Conservation (phyloP, 2,113 vertebrate genomes). For the Gnathonemus echidnorhynchus region DNA sequence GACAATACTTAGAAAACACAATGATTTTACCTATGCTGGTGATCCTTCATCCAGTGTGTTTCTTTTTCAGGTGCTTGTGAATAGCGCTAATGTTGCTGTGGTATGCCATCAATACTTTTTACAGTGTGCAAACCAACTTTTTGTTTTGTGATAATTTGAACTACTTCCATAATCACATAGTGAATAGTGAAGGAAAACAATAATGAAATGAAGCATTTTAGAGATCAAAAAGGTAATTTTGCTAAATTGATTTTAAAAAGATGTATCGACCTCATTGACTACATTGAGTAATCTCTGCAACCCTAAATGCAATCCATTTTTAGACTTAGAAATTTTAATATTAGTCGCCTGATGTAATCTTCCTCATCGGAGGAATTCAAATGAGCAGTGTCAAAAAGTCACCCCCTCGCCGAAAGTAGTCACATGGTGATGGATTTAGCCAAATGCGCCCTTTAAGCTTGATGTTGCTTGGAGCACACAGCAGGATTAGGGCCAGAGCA, state of each 20-base stretch:
- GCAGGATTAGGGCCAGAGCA: conserved; percentile 60
- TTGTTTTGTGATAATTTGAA: no score
- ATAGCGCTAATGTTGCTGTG: no score
- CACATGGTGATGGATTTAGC: conserved; percentile 25
- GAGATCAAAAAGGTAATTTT: background rate
- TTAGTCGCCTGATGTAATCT: background rate
- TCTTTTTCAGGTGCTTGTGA: no score
- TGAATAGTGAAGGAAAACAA: background rate
- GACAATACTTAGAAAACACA: no score
- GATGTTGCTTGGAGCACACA: conserved; percentile 39
- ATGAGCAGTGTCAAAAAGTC: background rate
- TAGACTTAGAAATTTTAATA: background rate
- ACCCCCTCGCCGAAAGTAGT: background rate
- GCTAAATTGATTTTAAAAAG: background rate
- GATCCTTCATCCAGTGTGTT: no score
- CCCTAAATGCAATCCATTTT: background rate
- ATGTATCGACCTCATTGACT: background rate
- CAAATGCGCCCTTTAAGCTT: conserved; percentile 51
- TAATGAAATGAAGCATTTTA: background rate
- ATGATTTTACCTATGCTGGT: no score
- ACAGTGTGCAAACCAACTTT: no score
- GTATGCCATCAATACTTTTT: no score
- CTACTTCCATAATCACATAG: no score
- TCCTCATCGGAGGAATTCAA: background rate
- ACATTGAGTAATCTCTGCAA: background rate